These are phyloP conservation scores for Magallana ariakensis DNA, from an alignment of 1,140 invertebrate species.

Conservation along the genomic window DNA sequence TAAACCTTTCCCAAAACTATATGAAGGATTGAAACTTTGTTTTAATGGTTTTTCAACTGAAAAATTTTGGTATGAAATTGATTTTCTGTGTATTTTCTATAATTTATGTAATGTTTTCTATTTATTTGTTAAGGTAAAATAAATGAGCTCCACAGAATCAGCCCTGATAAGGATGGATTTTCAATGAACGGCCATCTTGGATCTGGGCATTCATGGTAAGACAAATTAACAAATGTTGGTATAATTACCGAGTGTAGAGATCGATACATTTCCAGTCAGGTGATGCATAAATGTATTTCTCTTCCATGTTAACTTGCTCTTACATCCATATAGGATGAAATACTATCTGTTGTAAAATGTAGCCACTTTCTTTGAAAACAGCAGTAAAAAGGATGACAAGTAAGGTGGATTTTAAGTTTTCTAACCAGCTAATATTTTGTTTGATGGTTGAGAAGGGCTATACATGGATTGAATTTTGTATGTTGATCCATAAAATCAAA, in stretches of 20 bases:
- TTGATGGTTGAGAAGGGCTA: background rate
- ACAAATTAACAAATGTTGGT: background rate
- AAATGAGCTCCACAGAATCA: conserved; percentile 61
- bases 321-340: no score
- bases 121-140: conserved; percentile 53
- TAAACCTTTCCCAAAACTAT: no score
- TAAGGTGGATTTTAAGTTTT: conserved; percentile 24
- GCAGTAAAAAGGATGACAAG: background rate
- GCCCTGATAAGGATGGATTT: conserved; percentile 65
- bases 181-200: conserved; percentile 65
- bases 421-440: background rate
- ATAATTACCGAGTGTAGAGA: background rate
- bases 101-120: background rate
- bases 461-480: background rate
- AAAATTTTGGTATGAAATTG: no score
- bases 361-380: background rate
- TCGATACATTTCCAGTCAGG: no score
- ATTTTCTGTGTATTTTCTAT: no score
- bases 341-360: no score
- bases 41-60: no score
- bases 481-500: no score
- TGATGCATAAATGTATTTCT: no score
- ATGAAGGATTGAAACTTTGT: no score
- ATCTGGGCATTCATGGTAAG: conserved; percentile 71
- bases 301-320: no score